Conservation (phyloP, 1,140 invertebrate genomes). For the Penaeus vannamei region DNA sequence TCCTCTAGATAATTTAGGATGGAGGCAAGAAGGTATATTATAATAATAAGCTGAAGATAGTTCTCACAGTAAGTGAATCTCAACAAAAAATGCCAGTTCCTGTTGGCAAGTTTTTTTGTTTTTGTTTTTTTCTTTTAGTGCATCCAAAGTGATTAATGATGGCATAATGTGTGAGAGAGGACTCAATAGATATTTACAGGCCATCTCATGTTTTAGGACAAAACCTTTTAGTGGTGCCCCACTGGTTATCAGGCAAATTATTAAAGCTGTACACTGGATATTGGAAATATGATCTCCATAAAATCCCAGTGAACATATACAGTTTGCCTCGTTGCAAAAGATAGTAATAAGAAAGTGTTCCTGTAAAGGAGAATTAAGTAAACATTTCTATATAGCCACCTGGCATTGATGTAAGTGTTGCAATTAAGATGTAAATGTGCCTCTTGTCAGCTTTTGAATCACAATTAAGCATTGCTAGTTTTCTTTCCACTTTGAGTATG, state of each 20-base stretch:
- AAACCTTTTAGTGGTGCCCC: neutral
- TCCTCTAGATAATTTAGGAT: too few species aligned
- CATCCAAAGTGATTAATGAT: too few species aligned
- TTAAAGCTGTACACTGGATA: constrained; percentile 21
- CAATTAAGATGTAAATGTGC: constrained; percentile 65
- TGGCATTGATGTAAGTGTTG: constrained; percentile 65
- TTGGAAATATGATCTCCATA: constrained; percentile 55
- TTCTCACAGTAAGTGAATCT: too few species aligned
- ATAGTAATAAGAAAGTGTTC: constrained; percentile 57
- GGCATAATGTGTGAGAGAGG: too few species aligned
- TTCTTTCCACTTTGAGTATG: constrained; percentile 55
- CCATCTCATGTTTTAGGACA: neutral
- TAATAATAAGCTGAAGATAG: too few species aligned
- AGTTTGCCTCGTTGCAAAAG: constrained; percentile 46
- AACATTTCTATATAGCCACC: constrained; percentile 65
- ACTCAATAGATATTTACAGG: too few species aligned
- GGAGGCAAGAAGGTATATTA: too few species aligned
- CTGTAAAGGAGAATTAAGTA: constrained; percentile 54
- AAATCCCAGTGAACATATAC: constrained; percentile 55
- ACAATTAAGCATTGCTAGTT: constrained; percentile 61
- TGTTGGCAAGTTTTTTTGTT: too few species aligned
- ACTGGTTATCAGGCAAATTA: neutral
- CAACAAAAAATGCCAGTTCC: too few species aligned
- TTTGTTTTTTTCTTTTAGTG: too few species aligned
- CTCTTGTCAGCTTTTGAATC: constrained; percentile 65